Evolutionary conservation across 2,113 vertebrate species (phyloP), one percentile per base, ranked within the genome.

Genomic region (Regulus satrapa): DNA sequence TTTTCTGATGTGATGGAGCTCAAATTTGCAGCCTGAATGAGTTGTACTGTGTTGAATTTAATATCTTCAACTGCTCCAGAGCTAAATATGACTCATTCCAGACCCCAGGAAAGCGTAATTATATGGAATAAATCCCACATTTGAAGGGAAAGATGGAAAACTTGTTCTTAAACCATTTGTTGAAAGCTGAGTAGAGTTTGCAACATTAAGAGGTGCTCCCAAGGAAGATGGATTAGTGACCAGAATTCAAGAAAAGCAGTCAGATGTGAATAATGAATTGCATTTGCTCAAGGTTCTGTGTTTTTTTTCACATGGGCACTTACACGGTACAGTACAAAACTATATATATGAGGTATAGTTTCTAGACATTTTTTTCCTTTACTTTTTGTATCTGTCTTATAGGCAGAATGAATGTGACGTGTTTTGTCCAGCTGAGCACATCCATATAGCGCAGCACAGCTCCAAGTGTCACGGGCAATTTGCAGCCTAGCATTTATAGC

Each of bases 231-330:
- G n/a, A 91, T 94, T 95, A 87, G 56, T 64, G 49, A 92, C 34
- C 48, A 87, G 76, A 94, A 92, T 85, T 92, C 76, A 81, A 64
- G 68, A 84, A 92, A 95, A 69, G 14, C 56, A 88, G 61, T 92
- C 89, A 94, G 69, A 87, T 56, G 52, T 91, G 91, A 86, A 81
- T 75, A 92, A 84, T 87, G 87, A 92, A 94, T 72, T 46, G 14
- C 14, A 68, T 81, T 94, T 67, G 9, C 86, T 88, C 56, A 87
- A 63, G 61, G 15, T 36, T 73, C 34, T 54, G 19, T 91, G 58
- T 26, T 89, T 85, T 89, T 85, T 91, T 63, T 85, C 41, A 69
- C 34, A 54, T 62, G 73, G 54, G 38, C 41, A 76, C 18, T 89
- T 91, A 92, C 62, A 89, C 10, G 8, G 23, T 76, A 72, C 32